Base-by-base conservation (phyloP, 2,888 invertebrate species). In the Ptilodon capucinus region DNA sequence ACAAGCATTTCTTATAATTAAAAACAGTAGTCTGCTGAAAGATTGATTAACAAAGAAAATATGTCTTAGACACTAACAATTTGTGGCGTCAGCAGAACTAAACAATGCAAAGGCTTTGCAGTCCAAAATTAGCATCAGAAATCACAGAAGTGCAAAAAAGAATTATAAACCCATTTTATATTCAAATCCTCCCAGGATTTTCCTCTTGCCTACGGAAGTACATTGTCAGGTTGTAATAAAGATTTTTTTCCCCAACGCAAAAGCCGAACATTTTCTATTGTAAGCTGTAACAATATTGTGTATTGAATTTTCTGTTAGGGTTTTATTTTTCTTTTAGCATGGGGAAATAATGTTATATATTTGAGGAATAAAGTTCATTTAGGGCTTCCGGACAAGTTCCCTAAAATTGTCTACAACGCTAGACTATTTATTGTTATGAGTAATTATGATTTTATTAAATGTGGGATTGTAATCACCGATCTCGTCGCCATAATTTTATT, bases 301-400 rank as follows among this genome's bases (percentile, higher is more conserved):
- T 45, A 47, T 21, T 47, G 25, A 47, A 47, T 21, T 47, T 44
- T 51, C n/a, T 16, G 18, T 13, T 11, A 17, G 38, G 9, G 32
- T 44, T 48, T 51, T 47, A 48, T 49, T 50, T 46, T 42, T 39
- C 18, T 35, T 50, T 40, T 35, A 21, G 35, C 21, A 28, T 43
- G 39, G 14, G 11, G 8, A 34, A 38, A 38, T 11, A 19, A 9
- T 5, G 11, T 9, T n/a, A 32, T 32, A 32, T 7, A 2, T 32
- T 8, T 32, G 32, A 7, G 11, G 30, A n/a, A 2, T 1, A 30
- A 30, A 30, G n/a, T 2, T 30, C n/a, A 30, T 30, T n/a, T n/a
- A n/a, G n/a, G n/a, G n/a, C n/a, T n/a, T n/a, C n/a, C n/a, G n/a
- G n/a, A n/a, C n/a, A n/a, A n/a, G n/a, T n/a, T n/a, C n/a, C n/a